Percentiles rank a stretch among this genome's conserved stretches.
These are phyloP conservation scores for Norana najaformis DNA, from an alignment of 2,888 invertebrate species.

Conservation along the genomic window DNA sequence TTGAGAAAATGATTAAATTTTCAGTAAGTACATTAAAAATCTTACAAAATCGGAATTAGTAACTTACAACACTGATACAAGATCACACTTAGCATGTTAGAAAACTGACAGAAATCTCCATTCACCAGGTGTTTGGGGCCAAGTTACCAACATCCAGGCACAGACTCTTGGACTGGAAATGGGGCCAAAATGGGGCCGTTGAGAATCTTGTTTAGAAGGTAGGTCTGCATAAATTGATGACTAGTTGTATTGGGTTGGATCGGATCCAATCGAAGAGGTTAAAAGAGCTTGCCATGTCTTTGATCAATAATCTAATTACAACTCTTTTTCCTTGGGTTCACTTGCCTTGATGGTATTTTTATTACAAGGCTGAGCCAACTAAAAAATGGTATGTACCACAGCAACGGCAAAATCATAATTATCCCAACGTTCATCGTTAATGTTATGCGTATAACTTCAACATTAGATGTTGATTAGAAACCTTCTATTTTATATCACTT, in stretches of 20 bases:
- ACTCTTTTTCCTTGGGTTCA: too few relatives aligned
- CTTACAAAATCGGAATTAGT: background rate
- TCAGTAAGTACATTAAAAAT: too few relatives aligned
- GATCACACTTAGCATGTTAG: background rate
- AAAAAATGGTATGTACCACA: too few relatives aligned
- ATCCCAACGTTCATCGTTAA: too few relatives aligned
- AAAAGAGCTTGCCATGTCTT: background rate
- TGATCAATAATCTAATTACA: background rate
- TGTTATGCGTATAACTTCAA: too few relatives aligned
- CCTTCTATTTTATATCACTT: too few relatives aligned
- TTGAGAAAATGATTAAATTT: too few relatives aligned
- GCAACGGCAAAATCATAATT: too few relatives aligned
- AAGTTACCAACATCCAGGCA: background rate
- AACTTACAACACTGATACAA: background rate
- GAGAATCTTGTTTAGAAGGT: background rate
- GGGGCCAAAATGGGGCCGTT: background rate
- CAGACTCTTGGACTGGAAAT: background rate
- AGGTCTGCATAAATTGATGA: background rate
- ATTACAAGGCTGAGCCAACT: too few relatives aligned
- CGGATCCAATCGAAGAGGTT: background rate
- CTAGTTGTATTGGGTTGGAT: background rate
- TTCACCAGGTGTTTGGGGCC: background rate
- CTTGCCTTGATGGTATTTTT: too few relatives aligned
- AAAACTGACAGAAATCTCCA: background rate
- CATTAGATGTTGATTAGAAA: too few relatives aligned